Conservation (phyloP, 2,888 invertebrate genomes). For the Linnaemya tessellans region DNA sequence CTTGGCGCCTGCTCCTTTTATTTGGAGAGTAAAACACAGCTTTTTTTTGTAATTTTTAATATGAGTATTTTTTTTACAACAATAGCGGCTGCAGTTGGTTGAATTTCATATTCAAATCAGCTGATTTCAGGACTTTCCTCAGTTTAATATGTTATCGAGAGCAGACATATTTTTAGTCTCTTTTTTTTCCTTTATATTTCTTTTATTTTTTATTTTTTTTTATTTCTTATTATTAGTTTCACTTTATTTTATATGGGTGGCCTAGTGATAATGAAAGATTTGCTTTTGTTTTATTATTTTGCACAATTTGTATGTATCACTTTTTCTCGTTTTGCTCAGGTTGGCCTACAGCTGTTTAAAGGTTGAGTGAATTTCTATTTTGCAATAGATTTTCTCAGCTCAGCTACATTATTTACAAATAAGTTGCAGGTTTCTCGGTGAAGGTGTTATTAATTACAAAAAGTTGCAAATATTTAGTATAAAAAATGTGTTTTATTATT, state of each 20-base stretch:
- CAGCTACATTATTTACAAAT: constrained; percentile 42
- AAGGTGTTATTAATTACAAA: constrained; percentile 10
- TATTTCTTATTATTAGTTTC: constrained; percentile 38
- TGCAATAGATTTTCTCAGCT: constrained; percentile 13
- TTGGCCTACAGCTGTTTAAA: constrained; percentile 56
- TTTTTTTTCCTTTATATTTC: too few species aligned
- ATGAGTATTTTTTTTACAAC: constrained; percentile 1
- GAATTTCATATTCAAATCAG: constrained; percentile 44
- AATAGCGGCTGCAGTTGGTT: background rate
- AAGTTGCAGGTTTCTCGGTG: background rate
- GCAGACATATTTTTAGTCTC: background rate
- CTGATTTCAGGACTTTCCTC: constrained; percentile 28
- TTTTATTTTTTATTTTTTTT: constrained; percentile 6
- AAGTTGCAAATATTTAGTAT: constrained; percentile 22
- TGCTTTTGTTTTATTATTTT: constrained; percentile 47
- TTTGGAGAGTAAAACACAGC: background rate
- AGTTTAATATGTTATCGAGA: constrained; percentile 19
- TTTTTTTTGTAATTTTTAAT: constrained; percentile 3
- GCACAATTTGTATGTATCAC: constrained; percentile 47
- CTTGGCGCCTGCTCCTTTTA: constrained; percentile 26
- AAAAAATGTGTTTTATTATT: constrained; percentile 11
- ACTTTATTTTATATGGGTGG: constrained; percentile 65
- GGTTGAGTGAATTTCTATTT: constrained; percentile 47
- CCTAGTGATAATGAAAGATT: constrained; percentile 72
- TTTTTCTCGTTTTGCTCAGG: constrained; percentile 27